Conservation (phyloP, 2,797 vertebrate species). For the Tapera naevia region DNA sequence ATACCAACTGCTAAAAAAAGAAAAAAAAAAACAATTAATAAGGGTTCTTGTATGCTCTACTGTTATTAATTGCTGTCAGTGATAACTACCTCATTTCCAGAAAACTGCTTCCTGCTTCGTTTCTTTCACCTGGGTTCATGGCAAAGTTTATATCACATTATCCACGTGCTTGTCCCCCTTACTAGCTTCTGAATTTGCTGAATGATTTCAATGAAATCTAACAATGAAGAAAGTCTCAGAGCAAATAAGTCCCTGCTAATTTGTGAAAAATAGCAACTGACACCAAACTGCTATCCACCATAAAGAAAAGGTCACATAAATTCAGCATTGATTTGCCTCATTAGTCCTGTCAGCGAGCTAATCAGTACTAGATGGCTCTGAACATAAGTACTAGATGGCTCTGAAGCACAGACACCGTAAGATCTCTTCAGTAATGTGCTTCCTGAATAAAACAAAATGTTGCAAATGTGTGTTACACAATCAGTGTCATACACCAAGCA, state of each 20-base stretch:
- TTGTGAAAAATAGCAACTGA: neutral
- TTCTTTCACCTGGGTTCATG: neutral
- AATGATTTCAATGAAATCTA: neutral
- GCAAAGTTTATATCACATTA: neutral
- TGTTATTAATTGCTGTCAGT: neutral
- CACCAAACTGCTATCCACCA: neutral
- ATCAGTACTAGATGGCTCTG: neutral
- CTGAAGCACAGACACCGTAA: neutral
- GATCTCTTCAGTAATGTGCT: fast-evolving
- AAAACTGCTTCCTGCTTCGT: neutral
- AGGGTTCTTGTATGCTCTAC: neutral
- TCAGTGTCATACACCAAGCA: neutral
- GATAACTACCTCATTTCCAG: neutral
- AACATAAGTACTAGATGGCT: neutral
- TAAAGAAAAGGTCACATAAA: neutral
- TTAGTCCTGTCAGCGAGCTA: neutral
- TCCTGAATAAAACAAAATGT: neutral
- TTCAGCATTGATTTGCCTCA: neutral
- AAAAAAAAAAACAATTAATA: neutral
- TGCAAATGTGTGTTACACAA: neutral
- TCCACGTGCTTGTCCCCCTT: neutral
- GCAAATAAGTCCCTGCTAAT: neutral
- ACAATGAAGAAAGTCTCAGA: neutral
- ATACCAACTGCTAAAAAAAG: neutral
- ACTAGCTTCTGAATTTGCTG: neutral